Conservation (phyloP, 2,888 invertebrate species). For the Teleogryllus oceanicus region DNA sequence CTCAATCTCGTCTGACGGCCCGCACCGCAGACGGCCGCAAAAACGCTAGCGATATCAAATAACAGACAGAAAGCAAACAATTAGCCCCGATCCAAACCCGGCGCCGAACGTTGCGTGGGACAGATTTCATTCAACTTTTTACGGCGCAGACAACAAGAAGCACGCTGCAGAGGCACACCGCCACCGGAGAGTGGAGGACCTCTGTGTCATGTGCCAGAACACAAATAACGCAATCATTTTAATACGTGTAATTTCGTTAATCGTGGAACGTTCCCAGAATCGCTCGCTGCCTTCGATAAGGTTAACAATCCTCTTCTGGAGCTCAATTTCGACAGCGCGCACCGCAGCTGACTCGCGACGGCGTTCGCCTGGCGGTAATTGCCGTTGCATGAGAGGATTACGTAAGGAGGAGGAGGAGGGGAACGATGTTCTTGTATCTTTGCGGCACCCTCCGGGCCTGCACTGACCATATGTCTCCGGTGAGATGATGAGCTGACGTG, state of each 20-base stretch:
- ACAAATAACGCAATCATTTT: neutral
- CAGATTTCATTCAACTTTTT: no score
- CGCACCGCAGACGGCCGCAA: no score
- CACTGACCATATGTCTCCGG: neutral
- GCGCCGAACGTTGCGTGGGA: no score
- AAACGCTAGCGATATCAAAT: no score
- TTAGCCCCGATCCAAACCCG: no score
- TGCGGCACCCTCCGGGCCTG: neutral
- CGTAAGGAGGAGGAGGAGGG: neutral
- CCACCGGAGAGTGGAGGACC: no score
- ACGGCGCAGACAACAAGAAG: no score
- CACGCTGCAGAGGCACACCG: no score
- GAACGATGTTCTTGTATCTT: no score
- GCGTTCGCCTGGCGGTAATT: neutral
- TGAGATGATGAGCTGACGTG: no score
- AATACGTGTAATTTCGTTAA: constrained; percentile 3
- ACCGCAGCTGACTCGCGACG: neutral
- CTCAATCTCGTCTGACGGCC: no score
- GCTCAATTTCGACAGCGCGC: neutral
- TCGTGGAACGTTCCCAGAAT: neutral
- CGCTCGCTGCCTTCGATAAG: neutral
- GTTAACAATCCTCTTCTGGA: neutral
- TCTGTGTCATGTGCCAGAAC: neutral
- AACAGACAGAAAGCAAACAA: no score
- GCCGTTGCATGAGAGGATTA: neutral